These are phyloP conservation scores for Oophaga pumilio DNA, from an alignment of 2,113 vertebrate genomes.

Conservation along the genomic window DNA sequence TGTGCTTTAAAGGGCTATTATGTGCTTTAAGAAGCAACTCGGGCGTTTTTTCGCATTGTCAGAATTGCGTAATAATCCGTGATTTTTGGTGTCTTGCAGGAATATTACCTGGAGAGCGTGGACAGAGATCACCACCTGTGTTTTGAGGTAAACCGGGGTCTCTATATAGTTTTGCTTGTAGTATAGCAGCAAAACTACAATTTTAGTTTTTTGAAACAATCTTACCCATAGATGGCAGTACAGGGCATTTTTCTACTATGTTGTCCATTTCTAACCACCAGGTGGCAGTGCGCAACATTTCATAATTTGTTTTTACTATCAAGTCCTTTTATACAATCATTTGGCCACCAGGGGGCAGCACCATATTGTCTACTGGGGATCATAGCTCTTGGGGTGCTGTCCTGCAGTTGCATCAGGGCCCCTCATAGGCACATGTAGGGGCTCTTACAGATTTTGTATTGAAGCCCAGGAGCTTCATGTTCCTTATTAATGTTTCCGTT, in stretches of 20 bases:
- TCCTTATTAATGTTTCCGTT: background rate
- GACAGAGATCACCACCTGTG: conserved; percentile 33
- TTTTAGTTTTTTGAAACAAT: too few relatives aligned
- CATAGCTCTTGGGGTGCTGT: background rate
- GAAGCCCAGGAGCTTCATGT: background rate
- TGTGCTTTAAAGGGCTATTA: too few relatives aligned
- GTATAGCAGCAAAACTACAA: too few relatives aligned
- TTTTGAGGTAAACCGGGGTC: background rate
- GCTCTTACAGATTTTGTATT: background rate
- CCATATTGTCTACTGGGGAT: background rate
- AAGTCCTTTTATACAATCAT: background rate
- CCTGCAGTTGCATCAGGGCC: background rate
- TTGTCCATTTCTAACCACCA: background rate
- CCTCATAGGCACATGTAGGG: too few relatives aligned
- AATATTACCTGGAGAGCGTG: background rate
- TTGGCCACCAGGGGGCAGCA: background rate
- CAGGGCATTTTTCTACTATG: background rate
- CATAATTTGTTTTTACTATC: background rate
- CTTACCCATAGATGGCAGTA: background rate
- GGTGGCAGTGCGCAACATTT: background rate
- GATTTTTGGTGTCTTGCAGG: conserved; percentile 4
- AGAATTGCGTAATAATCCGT: too few relatives aligned
- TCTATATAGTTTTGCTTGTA: background rate
- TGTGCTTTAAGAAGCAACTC: too few relatives aligned
- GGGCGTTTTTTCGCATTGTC: too few relatives aligned